Base-by-base conservation (phyloP, 2,888 invertebrate genomes). In the Operophtera brumata region DNA sequence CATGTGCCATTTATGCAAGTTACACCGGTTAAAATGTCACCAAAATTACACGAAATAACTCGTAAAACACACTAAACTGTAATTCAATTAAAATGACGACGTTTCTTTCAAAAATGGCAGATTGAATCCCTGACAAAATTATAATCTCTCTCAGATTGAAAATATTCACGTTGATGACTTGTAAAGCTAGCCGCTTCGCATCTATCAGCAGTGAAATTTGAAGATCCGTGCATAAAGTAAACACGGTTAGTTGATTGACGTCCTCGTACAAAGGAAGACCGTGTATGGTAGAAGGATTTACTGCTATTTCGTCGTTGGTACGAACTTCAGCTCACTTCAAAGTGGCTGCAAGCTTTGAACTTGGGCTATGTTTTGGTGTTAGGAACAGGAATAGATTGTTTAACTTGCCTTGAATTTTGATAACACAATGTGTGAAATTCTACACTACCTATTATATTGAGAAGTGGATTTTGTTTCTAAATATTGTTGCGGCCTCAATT, bases 311-410 rank as follows among this genome's bases (percentile, higher is more conserved):
- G 9, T 37, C 34, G 42, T 13, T 49, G 25, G 20, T n/a, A n/a
- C 11, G 14, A 2, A n/a, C n/a, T n/a, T n/a, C n/a, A 8, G 40
- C 47, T 30, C n/a, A 59, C 63, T 61, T 63, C 63, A 63, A 63
- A 63, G 60, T 32, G 46, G 28, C 37, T 37, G 20, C 49, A 49
- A 36, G 49, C 55, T 57, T 64, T 64, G 64, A 64, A 64, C 59
- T 61, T 59, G 47, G 45, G 28, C 34, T 43, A 37, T 54, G 59
- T 57, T 63, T 39, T 45, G 45, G 55, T 57, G 52, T 50, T 56
- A 42, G 39, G 1, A 45, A 51, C 54, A 50, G 45, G 37, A 64
- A 61, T 58, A 59, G 59, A 53, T 50, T 61, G 63, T 59, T 61
- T 58, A 30, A 39, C 44, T 51, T 57, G 42, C 57, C 53, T 55